Conservation (phyloP, 2,113 vertebrate species). For the Speoplatyrhinus poulsoni region DNA sequence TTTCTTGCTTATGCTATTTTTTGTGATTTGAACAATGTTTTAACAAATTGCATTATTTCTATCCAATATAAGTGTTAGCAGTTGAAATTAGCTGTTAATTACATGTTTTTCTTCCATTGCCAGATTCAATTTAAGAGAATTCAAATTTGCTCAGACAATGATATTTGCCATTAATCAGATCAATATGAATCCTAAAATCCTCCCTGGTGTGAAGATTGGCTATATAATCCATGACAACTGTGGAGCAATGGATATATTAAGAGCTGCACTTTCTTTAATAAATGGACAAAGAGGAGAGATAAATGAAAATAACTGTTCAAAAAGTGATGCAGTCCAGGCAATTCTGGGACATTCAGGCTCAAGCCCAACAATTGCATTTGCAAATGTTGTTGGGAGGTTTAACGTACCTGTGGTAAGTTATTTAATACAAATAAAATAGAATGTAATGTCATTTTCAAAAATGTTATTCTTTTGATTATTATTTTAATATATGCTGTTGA, state of each 20-base stretch:
- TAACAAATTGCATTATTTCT: not conserved
- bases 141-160: conserved; percentile 75
- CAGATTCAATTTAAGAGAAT: conserved; percentile 78
- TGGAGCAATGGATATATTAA: conserved; percentile 75
- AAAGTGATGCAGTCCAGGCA: conserved; percentile 61
- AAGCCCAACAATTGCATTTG: conserved; percentile 73
- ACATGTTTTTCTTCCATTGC: not conserved
- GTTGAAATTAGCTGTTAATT: not conserved
- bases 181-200: conserved; percentile 64
- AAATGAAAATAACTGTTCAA: conserved; percentile 53
- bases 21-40: not conserved
- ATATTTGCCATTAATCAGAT: conserved; percentile 81
- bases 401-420: conserved; percentile 76
- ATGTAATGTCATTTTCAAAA: not conserved
- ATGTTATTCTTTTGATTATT: not conserved
- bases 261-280: conserved; percentile 69
- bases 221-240: conserved; percentile 78
- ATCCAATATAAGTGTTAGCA: not conserved
- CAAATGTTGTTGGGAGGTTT: conserved; percentile 68
- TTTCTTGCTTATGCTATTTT: not conserved
- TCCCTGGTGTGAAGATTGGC: conserved; percentile 69
- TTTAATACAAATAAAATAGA: not conserved
- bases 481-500: not conserved
- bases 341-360: conserved; percentile 80
- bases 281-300: conserved; percentile 56